Conservation (phyloP, 2,797 vertebrate genomes). For the Poecilia velifera region DNA sequence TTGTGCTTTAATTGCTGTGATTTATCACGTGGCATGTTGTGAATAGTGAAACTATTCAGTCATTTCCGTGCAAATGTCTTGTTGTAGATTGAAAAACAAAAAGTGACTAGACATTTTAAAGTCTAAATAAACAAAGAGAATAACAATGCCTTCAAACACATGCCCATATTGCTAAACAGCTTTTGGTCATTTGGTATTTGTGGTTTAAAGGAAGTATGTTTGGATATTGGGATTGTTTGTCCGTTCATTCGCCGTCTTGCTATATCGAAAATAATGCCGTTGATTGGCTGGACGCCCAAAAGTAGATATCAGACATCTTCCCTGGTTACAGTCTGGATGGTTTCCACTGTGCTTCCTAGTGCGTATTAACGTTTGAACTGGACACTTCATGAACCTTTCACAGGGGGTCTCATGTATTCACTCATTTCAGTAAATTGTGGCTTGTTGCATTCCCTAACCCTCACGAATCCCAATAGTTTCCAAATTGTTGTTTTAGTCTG, state of each 20-base stretch:
- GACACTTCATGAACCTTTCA: too few species aligned
- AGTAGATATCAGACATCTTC: background rate
- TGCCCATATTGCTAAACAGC: background rate
- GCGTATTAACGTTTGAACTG: background rate
- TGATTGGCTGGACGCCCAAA: background rate
- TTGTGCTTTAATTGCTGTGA: background rate
- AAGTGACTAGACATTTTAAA: background rate
- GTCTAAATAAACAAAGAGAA: background rate
- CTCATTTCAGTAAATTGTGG: background rate
- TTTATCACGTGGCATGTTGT: slow-evolving; percentile 1
- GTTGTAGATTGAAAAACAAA: background rate
- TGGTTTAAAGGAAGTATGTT: background rate
- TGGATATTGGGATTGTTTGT: background rate
- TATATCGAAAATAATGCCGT: background rate
- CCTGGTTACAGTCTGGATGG: background rate
- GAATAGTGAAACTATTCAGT: background rate
- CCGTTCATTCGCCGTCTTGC: background rate
- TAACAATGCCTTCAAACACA: background rate
- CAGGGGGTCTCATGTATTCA: background rate
- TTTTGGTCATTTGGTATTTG: background rate
- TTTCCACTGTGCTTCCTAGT: background rate
- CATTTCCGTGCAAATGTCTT: background rate
- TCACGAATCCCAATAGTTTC: background rate
- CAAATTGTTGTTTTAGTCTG: background rate
- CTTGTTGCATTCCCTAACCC: background rate